phyloP scores from a whole-genome alignment of 2,113 vertebrate genomes.

The Boulengeromyrus knoepffleri region DNA sequence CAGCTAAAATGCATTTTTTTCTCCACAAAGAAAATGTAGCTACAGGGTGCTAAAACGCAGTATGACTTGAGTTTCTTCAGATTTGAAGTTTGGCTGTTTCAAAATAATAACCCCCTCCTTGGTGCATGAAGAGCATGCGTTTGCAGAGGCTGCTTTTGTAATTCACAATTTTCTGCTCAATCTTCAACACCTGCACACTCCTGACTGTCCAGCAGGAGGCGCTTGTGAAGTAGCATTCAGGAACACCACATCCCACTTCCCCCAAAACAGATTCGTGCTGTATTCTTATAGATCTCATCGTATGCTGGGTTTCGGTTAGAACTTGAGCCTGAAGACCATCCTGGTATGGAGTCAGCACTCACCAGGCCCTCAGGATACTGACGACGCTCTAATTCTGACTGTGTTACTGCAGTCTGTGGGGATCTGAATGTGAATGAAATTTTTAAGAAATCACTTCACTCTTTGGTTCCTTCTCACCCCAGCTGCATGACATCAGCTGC shows the following conservation, averaged over 20 bases:
- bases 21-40: background rate
- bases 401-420: background rate
- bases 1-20: background rate
- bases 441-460: background rate
- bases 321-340: background rate
- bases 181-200: background rate
- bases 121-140: background rate
- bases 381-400: background rate
- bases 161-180: background rate
- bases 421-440: background rate
- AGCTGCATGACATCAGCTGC: background rate
- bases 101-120: background rate
- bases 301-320: background rate
- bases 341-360: background rate
- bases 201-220: background rate
- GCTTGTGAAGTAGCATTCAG: background rate
- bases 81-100: background rate
- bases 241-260: background rate
- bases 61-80: background rate
- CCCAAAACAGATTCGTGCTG: background rate
- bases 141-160: background rate
- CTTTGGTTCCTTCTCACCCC: background rate
- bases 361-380: background rate
- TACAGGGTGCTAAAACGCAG: background rate
- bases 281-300: background rate